These are phyloP conservation scores for Atlantisia rogersi DNA, from an alignment of 2,113 vertebrate species.

Conservation along the genomic window DNA sequence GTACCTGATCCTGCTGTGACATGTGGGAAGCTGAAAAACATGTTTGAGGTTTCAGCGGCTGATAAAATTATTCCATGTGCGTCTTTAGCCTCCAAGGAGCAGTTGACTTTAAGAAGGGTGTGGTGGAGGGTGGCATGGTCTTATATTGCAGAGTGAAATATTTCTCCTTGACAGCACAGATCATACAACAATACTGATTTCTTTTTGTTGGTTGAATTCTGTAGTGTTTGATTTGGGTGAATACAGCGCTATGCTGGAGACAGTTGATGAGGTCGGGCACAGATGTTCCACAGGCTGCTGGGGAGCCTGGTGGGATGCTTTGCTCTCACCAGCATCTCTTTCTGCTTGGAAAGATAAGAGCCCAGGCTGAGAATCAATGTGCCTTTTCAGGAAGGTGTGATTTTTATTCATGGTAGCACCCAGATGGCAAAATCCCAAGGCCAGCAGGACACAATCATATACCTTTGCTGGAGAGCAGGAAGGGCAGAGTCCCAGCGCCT, in stretches of 20 bases:
- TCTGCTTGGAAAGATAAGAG: not conserved
- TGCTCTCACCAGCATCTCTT: not conserved
- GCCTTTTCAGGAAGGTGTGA: not conserved
- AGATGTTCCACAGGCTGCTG: not conserved
- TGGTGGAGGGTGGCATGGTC: not conserved
- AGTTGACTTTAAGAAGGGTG: not conserved
- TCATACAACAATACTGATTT: not conserved
- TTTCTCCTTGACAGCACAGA: not conserved
- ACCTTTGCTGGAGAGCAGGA: not conserved
- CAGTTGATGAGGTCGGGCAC: not conserved
- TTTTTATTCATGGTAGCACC: not conserved
- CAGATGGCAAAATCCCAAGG: not conserved
- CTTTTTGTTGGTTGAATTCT: not conserved
- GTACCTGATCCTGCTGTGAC: not conserved
- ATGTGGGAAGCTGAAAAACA: not conserved
- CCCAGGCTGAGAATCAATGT: not conserved
- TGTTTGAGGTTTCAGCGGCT: not conserved
- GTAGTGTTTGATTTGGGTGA: not conserved
- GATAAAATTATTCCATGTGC: not conserved
- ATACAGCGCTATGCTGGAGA: not conserved
- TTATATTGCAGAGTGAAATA: not conserved
- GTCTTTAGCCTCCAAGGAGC: constrained; percentile 15
- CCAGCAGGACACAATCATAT: not conserved
- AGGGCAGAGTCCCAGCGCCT: accelerated
- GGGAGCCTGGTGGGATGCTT: not conserved